These are phyloP conservation scores for Scarus forsteni DNA, from an alignment of 2,797 vertebrate species.

Conservation along the genomic window DNA sequence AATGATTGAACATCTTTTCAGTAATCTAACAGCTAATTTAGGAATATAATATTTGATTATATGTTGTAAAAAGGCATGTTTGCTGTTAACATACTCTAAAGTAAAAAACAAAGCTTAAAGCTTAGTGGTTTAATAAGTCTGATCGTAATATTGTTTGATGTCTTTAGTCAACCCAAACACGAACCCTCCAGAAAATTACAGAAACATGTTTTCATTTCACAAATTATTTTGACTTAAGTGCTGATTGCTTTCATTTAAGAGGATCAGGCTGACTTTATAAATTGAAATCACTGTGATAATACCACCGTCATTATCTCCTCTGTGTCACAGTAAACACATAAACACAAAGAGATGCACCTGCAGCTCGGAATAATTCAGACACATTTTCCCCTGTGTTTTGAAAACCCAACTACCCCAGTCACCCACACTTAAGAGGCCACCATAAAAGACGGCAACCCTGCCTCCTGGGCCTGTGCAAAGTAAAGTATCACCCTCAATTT, in stretches of 20 bases:
- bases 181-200: no score
- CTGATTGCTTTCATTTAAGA: background rate
- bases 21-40: no score
- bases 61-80: no score
- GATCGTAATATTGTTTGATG: no score
- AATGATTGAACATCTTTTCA: no score
- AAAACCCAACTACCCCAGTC: slow-evolving; percentile 3
- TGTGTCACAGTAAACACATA: slow-evolving; percentile 1
- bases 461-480: slow-evolving; percentile 19
- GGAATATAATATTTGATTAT: no score
- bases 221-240: background rate
- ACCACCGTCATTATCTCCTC: slow-evolving; percentile 5
- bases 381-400: background rate
- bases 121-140: no score
- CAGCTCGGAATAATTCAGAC: background rate
- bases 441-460: slow-evolving; percentile 22
- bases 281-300: background rate
- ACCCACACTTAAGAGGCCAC: background rate
- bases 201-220: no score
- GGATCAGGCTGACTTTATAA: background rate
- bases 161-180: no score
- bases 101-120: no score
- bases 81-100: no score
- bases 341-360: slow-evolving; percentile 4
- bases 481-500: slow-evolving; percentile 39